These are phyloP conservation scores for Phaedon cochleariae DNA, from an alignment of 2,888 invertebrate genomes.

Conservation along the genomic window DNA sequence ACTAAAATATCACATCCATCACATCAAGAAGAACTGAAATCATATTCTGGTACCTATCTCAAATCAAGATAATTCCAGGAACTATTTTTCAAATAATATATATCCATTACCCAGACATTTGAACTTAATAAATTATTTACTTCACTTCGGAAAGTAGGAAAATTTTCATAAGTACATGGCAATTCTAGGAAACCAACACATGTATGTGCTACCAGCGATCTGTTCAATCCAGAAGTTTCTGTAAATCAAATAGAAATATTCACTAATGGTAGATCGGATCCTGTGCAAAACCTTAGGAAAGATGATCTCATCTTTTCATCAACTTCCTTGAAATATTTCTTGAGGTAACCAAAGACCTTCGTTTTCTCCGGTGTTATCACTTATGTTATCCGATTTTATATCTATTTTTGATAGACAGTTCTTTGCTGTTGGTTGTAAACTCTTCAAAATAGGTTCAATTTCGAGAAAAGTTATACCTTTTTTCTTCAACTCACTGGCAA, in stretches of 20 bases:
- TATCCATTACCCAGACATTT: background rate
- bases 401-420: background rate
- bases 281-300: background rate
- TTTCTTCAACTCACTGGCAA: background rate
- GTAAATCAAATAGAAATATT: background rate
- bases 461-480: background rate
- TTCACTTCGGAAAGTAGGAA: conserved; percentile 2
- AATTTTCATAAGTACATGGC: conserved; percentile 3
- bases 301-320: background rate
- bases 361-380: conserved; percentile 1
- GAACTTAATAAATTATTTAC: conserved; percentile 1
- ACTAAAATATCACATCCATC: background rate
- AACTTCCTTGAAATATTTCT: background rate
- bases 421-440: background rate
- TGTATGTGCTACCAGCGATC: background rate
- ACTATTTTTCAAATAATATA: background rate
- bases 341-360: background rate
- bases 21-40: background rate
- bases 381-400: background rate
- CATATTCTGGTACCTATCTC: background rate
- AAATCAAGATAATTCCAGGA: background rate
- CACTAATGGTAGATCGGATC: background rate
- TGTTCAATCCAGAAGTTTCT: background rate
- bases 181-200: background rate
- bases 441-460: background rate